Percentiles rank a stretch among this genome's conserved stretches.
Conservation (phyloP, 2,113 vertebrate species). For the Mionectes macconnelli region DNA sequence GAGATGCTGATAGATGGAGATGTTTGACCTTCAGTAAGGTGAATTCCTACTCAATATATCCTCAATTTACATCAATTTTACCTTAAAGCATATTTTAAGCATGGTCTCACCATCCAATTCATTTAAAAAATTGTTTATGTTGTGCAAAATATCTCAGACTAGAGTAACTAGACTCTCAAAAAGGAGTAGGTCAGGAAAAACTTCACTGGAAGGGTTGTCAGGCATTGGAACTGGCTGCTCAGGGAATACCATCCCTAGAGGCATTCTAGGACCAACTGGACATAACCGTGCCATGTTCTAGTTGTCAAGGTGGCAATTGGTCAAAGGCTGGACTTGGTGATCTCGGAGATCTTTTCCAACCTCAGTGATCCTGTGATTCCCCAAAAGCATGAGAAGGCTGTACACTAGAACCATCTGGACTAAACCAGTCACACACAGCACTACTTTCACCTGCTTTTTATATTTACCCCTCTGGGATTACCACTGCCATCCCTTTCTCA, state of each 20-base stretch:
- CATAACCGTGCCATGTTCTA: background rate
- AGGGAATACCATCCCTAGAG: background rate
- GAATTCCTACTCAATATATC: background rate
- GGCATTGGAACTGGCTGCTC: background rate
- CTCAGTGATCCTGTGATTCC: background rate
- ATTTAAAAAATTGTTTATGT: background rate
- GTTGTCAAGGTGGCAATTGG: fast-evolving
- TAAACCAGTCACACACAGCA: background rate
- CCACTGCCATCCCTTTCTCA: fast-evolving
- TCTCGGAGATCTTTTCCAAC: background rate
- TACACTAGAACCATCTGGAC: background rate
- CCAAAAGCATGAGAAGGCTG: background rate
- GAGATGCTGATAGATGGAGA: background rate
- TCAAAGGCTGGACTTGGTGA: background rate
- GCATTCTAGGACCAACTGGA: background rate
- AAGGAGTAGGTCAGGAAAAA: background rate
- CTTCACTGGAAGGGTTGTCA: background rate
- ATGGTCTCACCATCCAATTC: background rate
- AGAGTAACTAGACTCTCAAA: background rate
- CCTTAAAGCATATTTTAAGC: background rate
- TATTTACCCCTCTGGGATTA: background rate
- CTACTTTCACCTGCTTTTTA: background rate
- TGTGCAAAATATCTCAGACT: background rate
- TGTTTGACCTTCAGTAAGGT: background rate
- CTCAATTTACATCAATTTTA: background rate